Percentiles rank a stretch among this genome's conserved stretches.
phyloP scores from a whole-genome alignment of 2,113 vertebrate species.

The Ranitomeya imitator region DNA sequence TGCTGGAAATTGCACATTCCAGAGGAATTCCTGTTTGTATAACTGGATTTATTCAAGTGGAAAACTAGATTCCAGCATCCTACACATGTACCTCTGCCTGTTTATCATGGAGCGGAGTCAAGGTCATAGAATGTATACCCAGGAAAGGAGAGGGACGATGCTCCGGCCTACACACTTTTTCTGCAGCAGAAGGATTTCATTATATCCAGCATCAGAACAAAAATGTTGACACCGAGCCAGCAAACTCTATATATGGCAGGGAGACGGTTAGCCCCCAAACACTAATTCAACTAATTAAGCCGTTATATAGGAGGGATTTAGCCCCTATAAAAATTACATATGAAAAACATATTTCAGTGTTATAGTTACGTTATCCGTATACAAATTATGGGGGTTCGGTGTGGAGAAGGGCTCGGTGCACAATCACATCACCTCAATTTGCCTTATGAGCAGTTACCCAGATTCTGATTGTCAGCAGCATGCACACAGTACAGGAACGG shows the following conservation, averaged over 20 bases:
- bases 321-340: too few species aligned
- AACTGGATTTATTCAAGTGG: conserved; percentile 50
- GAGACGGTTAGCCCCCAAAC: too few species aligned
- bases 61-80: conserved; percentile 54
- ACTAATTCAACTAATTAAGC: too few species aligned
- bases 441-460: too few species aligned
- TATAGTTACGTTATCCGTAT: too few species aligned
- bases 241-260: background rate
- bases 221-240: background rate
- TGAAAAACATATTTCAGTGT: too few species aligned
- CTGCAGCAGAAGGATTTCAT: background rate
- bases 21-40: conserved; percentile 42
- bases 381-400: too few species aligned
- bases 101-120: conserved; percentile 53
- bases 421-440: too few species aligned
- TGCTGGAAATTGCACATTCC: conserved; percentile 33
- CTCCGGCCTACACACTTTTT: background rate
- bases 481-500: too few species aligned
- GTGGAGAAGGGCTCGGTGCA: too few species aligned
- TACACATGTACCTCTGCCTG: conserved; percentile 54
- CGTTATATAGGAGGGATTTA: too few species aligned
- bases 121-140: conserved; percentile 45
- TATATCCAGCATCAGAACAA: background rate
- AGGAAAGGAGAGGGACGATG: background rate
- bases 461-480: too few species aligned